phyloP scores from a whole-genome alignment of 2,113 vertebrate species.

The Synodontis membranacea region DNA sequence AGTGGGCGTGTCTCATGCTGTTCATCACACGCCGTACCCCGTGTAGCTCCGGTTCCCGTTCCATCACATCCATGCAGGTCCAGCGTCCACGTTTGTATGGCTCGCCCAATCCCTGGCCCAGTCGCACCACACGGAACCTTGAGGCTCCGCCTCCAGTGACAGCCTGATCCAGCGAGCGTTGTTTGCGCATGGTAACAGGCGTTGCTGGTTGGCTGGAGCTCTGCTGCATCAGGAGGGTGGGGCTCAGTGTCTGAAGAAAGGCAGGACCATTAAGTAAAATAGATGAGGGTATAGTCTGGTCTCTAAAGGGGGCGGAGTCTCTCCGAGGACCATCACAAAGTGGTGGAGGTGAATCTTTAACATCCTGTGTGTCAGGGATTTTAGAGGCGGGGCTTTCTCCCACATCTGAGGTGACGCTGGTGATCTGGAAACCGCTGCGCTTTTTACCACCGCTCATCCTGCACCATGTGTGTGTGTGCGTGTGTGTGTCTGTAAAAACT shows the following conservation, averaged over 20 bases:
- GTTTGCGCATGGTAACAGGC: conserved; percentile 59
- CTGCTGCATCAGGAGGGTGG: conserved; percentile 42
- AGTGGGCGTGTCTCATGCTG: conserved; percentile 79
- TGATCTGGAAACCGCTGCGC: conserved; percentile 88
- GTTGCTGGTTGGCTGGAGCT: conserved; percentile 69
- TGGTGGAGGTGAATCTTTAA: neutral
- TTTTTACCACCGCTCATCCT: conserved; percentile 81
- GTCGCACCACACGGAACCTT: conserved; percentile 82
- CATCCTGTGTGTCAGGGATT: conserved; percentile 19
- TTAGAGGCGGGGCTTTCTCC: conserved; percentile 29
- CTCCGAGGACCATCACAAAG: neutral
- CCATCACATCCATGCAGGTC: conserved; percentile 80
- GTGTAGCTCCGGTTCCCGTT: conserved; percentile 68
- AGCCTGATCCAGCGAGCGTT: conserved; percentile 50
- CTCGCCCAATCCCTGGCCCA: conserved; percentile 73
- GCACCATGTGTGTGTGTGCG: neutral
- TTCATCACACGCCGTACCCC: conserved; percentile 69
- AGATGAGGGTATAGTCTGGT: neutral
- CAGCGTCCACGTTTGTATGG: conserved; percentile 81
- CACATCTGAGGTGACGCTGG: conserved; percentile 81
- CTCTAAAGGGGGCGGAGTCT: neutral
- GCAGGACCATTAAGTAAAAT: conserved; percentile 52
- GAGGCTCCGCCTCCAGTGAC: conserved; percentile 53
- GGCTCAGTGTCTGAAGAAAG: conserved; percentile 30
- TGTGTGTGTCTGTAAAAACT: neutral